These are phyloP conservation scores for Spilarctia lutea DNA, from an alignment of 2,888 invertebrate genomes.

Conservation along the genomic window DNA sequence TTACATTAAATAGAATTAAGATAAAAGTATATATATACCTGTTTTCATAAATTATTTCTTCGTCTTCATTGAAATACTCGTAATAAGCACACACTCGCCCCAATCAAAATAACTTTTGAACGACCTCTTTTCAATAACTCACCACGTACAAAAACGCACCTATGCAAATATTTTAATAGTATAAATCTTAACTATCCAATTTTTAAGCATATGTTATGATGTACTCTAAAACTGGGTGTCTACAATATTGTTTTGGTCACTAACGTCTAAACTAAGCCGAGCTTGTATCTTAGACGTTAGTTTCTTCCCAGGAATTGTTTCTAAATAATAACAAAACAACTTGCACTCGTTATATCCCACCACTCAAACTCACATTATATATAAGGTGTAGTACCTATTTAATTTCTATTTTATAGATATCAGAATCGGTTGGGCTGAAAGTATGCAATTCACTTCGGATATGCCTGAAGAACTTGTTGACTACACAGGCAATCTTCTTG, in stretches of 20 bases:
- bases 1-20: background rate
- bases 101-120: background rate
- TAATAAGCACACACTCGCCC: background rate
- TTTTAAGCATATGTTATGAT: no score
- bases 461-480: background rate
- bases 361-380: background rate
- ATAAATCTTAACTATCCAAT: no score
- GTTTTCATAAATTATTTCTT: no score
- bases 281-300: no score
- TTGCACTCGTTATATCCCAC: background rate
- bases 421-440: slow-evolving; percentile 14
- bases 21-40: background rate
- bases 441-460: slow-evolving; percentile 4
- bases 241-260: no score
- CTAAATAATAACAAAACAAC: background rate
- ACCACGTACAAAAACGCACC: background rate
- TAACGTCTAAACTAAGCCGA: no score
- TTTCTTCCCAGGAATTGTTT: no score
- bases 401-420: slow-evolving; percentile 10
- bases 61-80: background rate
- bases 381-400: background rate
- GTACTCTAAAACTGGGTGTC: no score
- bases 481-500: background rate
- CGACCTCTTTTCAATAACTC: background rate
- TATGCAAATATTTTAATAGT: background rate